Conservation (phyloP, 2,113 vertebrate genomes). For the Colinus virginianus region DNA sequence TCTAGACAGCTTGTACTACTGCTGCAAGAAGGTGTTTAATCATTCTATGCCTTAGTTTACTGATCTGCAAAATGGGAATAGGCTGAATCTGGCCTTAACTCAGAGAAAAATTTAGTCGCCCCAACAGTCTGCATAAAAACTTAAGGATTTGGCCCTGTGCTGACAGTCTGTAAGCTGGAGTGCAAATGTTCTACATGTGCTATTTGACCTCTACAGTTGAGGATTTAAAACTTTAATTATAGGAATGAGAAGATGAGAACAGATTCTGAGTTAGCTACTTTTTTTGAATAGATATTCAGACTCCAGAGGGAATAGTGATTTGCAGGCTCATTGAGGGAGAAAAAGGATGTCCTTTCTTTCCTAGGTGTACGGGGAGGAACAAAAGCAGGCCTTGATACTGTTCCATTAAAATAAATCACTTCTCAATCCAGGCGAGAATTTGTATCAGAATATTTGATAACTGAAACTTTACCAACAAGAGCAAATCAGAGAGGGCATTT, state of each 20-base stretch:
- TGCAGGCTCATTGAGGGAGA: constrained; percentile 75
- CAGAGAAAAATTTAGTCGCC: neutral
- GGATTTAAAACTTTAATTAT: constrained; percentile 78
- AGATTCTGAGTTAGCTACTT: constrained; percentile 73
- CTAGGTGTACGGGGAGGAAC: constrained; percentile 53
- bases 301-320: constrained; percentile 74
- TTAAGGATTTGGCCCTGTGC: constrained; percentile 45
- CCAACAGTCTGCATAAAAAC: neutral
- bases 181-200: constrained; percentile 69
- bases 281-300: constrained; percentile 76
- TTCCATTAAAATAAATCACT: constrained; percentile 72
- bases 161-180: constrained; percentile 56
- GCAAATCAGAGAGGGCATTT: constrained; percentile 23
- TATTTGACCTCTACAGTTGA: constrained; percentile 73
- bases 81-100: neutral
- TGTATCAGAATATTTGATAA: constrained; percentile 68
- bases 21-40: fast-evolving
- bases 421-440: constrained; percentile 63
- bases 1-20: neutral
- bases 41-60: constrained; percentile 1
- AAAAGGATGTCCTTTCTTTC: constrained; percentile 70
- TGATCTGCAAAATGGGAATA: neutral
- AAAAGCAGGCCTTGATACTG: constrained; percentile 32
- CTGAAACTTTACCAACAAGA: constrained; percentile 64
- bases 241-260: constrained; percentile 71